Conservation (phyloP, 1,140 invertebrate genomes). For the Octopus sinensis region DNA sequence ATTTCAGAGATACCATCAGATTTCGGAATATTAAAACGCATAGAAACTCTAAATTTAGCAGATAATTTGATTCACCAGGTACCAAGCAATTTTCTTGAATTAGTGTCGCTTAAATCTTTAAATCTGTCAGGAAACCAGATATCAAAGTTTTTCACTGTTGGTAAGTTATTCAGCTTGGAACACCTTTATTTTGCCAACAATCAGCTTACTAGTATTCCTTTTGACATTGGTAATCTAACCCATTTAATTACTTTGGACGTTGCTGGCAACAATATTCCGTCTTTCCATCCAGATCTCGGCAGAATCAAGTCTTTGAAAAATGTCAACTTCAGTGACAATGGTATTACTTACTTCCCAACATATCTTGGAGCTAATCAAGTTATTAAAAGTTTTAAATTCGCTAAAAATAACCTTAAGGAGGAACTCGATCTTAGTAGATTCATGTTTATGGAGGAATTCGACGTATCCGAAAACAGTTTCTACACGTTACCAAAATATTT, state of each 20-base stretch:
- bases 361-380: slow-evolving; percentile 43
- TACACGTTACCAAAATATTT: slow-evolving; percentile 41
- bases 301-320: slow-evolving; percentile 20
- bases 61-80: neutral
- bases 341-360: slow-evolving; percentile 29
- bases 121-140: neutral
- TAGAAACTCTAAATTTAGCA: neutral
- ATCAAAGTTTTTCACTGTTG: slow-evolving; percentile 24
- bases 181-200: slow-evolving; percentile 38
- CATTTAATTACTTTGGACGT: slow-evolving; percentile 39
- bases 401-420: slow-evolving; percentile 44
- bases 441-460: slow-evolving; percentile 32
- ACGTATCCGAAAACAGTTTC: slow-evolving; percentile 39
- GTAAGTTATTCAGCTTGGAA: slow-evolving; percentile 33
- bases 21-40: neutral
- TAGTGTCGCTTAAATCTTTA: neutral
- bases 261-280: slow-evolving; percentile 41
- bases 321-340: slow-evolving; percentile 21
- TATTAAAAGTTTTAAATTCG: slow-evolving; percentile 40
- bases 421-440: slow-evolving; percentile 41
- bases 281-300: slow-evolving; percentile 39
- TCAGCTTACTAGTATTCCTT: slow-evolving; percentile 41
- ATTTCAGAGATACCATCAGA: neutral
- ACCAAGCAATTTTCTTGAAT: neutral
- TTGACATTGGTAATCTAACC: slow-evolving; percentile 39